Evolutionary conservation across 1,140 invertebrate genomes (phyloP).

Genomic region (Augochlora pura): DNA sequence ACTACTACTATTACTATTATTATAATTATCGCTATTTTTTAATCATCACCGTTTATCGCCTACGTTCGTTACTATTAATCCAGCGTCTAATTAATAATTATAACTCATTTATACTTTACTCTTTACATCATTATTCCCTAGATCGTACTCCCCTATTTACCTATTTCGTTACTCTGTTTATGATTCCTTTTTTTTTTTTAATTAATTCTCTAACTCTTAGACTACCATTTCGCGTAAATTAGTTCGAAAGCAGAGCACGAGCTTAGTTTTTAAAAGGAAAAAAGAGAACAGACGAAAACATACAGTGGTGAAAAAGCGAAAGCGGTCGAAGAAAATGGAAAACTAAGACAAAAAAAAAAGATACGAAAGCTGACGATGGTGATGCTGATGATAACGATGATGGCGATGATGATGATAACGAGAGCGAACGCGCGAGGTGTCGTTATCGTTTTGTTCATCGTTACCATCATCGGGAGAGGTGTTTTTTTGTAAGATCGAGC

Average conservation of each 20-base stretch:
- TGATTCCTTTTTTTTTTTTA: constrained; percentile 13
- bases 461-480: too few species aligned
- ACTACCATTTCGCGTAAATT: background rate
- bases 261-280: constrained; percentile 26
- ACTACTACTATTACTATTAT: constrained; percentile 8
- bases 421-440: too few species aligned
- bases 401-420: too few species aligned
- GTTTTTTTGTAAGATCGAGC: constrained; percentile 6
- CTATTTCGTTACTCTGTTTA: background rate
- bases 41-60: constrained; percentile 43
- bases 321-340: background rate
- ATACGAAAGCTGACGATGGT: too few species aligned
- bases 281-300: too few species aligned
- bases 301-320: background rate
- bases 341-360: background rate
- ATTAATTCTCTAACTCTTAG: constrained; percentile 9
- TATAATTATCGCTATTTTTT: constrained; percentile 36
- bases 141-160: constrained; percentile 31
- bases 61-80: constrained; percentile 43
- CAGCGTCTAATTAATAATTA: constrained; percentile 53
- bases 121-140: constrained; percentile 39
- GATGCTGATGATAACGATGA: too few species aligned
- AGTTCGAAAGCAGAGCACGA: constrained; percentile 9
- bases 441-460: too few species aligned
- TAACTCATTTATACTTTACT: constrained; percentile 49